Evolutionary conservation across 2,888 invertebrate genomes (phyloP), one percentile per base, ranked within the genome.

Genomic region (Cantharis rufa): DNA sequence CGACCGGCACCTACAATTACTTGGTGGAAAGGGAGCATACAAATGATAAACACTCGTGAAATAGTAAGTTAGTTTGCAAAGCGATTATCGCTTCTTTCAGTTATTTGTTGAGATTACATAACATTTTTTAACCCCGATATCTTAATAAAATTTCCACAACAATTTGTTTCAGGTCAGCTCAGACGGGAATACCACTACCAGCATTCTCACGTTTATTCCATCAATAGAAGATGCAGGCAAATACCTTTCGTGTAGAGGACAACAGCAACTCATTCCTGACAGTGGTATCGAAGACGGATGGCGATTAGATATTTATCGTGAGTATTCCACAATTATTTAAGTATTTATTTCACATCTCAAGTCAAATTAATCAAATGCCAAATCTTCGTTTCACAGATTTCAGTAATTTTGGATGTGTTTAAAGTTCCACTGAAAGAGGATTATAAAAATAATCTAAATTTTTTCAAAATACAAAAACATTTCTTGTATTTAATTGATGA

Each of bases 181-280:
- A 16, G 94, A 95, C 86, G 92, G 91, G 81, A 96, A 96, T 89
- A 91, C 92, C 77, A 95, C 95, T 73, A 91, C 93, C 77, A 96
- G 95, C 87, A 90, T 93, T 77, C 89, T 96, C 82, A 93, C 93
- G 78, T 93, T 95, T 86, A 90, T 92, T 72, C 95, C 96, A 69
- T 92, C 92, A 83, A 93, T 95, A 64, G 94, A 95, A 84, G 96
- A 96, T 88, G 93, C 94, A 82, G 95, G 94, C 76, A 92, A 92
- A 88, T 91, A 91, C 86, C 90, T 96, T 82, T 91, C 93, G 71
- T 96, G 96, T 87, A 91, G 93, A 74, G 95, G 94, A 10, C 94
- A 94, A 83, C 95, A 95, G 85, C 90, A 92, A 74, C 91, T 92
- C 83, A 93, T 96, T 83, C 91, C 92, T 2, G 93, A 93, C 85